Evolutionary conservation across 2,113 vertebrate species (phyloP).

Genomic region (Mystacornis crossleyi): DNA sequence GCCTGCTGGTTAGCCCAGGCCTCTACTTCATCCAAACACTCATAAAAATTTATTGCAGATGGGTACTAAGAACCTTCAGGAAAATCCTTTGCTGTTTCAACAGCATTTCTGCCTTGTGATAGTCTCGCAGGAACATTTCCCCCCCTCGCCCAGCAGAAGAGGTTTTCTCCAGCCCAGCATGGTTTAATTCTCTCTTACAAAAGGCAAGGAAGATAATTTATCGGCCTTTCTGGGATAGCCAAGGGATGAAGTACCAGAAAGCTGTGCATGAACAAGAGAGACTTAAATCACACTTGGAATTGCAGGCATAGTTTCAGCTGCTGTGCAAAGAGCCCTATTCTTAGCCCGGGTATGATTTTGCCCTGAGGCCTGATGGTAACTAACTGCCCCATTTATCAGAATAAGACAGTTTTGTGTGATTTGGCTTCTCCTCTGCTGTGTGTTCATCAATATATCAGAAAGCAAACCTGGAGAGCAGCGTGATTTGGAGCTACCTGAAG

Average conservation of each 20-base stretch:
- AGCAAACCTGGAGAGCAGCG: not conserved
- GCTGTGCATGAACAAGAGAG: not conserved
- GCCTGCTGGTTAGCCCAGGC: not conserved
- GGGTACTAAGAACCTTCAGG: not conserved
- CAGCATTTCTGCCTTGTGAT: not conserved
- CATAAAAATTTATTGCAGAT: conserved; percentile 27
- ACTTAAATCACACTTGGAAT: conserved; percentile 13
- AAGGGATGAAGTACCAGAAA: not conserved
- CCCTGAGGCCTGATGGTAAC: not conserved
- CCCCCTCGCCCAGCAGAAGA: not conserved
- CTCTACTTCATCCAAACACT: not conserved
- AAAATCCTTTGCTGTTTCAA: not conserved
- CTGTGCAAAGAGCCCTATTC: not conserved
- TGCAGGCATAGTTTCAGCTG: not conserved
- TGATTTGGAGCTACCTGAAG: not conserved
- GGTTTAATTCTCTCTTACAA: not conserved
- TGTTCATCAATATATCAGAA: not conserved
- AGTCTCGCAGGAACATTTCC: not conserved
- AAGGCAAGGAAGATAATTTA: not conserved
- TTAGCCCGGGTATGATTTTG: not conserved
- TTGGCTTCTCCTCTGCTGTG: not conserved
- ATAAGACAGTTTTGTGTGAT: not conserved
- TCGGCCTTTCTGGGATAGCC: not conserved
- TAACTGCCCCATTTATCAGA: not conserved
- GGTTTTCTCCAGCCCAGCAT: not conserved